Evolutionary conservation across 2,113 vertebrate species (phyloP).

Genomic region (Platichthys stellatus): DNA sequence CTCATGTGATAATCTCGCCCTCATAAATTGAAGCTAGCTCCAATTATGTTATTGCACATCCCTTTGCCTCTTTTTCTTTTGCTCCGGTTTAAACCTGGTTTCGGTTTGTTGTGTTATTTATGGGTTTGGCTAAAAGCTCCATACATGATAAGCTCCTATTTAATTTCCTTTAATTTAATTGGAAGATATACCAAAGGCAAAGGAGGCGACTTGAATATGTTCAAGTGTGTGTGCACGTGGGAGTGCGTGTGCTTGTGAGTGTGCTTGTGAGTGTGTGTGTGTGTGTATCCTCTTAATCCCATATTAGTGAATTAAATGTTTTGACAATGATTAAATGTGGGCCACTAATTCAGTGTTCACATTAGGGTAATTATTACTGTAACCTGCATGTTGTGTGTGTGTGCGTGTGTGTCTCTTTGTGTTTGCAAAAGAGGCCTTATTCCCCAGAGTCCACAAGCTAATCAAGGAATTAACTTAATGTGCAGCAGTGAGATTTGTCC

Average conservation of each 20-base stretch:
- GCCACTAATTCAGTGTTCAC: conserved; percentile 51
- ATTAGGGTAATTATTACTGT: conserved; percentile 68
- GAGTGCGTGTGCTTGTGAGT: background rate
- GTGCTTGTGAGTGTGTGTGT: background rate
- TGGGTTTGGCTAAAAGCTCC: conserved; percentile 1
- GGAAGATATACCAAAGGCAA: background rate
- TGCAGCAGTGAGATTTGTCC: conserved; percentile 24
- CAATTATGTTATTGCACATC: background rate
- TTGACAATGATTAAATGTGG: conserved; percentile 66
- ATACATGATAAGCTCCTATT: conserved; percentile 9
- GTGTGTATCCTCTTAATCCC: conserved; percentile 21
- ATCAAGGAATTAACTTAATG: conserved; percentile 63
- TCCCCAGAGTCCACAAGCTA: conserved; percentile 45
- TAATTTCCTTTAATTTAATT: conserved; percentile 47
- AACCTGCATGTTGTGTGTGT: conserved; percentile 2
- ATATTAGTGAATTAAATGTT: conserved; percentile 67
- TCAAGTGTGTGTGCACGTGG: conserved; percentile 1
- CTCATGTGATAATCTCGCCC: too few relatives aligned
- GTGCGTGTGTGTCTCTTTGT: background rate
- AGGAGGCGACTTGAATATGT: background rate
- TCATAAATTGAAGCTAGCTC: background rate
- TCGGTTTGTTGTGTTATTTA: conserved; percentile 29
- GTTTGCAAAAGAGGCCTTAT: conserved; percentile 15
- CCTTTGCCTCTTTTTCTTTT: background rate
- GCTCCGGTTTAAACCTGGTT: background rate